Percentiles rank a stretch among this genome's conserved stretches.
Evolutionary conservation across 2,888 invertebrate genomes (phyloP).

Genomic region (Orchestes rusci): DNA sequence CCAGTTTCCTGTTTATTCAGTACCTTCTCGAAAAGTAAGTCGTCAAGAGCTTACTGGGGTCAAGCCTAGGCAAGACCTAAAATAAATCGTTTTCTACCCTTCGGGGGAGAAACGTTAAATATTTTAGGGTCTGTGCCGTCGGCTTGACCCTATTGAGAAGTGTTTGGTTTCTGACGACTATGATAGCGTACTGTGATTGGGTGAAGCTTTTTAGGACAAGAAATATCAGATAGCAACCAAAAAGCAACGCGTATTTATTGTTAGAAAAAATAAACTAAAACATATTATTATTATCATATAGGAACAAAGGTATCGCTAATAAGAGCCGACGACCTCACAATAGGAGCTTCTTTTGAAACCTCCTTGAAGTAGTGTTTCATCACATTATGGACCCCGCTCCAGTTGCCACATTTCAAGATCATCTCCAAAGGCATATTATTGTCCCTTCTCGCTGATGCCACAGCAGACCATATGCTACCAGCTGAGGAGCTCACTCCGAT

Average conservation of each 20-base stretch:
- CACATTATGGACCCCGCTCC: conserved; percentile 3
- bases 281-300: too few relatives aligned
- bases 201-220: too few relatives aligned
- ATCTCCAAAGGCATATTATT: conserved; percentile 9
- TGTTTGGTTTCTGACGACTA: conserved; percentile 14
- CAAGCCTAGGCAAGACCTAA: too few relatives aligned
- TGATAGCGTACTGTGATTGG: conserved; percentile 3
- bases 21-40: conserved; percentile 2
- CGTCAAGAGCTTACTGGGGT: conserved; percentile 12
- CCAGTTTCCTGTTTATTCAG: too few relatives aligned
- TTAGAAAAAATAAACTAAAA: background rate
- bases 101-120: too few relatives aligned
- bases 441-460: conserved; percentile 12
- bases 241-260: background rate
- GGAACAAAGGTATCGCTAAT: too few relatives aligned
- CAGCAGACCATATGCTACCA: conserved; percentile 13
- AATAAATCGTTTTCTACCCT: too few relatives aligned
- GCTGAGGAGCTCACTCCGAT: conserved; percentile 10
- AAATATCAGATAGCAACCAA: background rate
- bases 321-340: too few relatives aligned
- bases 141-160: conserved; percentile 20
- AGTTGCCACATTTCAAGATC: too few relatives aligned
- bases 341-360: background rate
- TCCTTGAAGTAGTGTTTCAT: conserved; percentile 6
- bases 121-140: too few relatives aligned